Percentiles rank a stretch among this genome's conserved stretches.
Conservation (phyloP, 2,888 invertebrate genomes). For the Agonopterix alstromeriana region DNA sequence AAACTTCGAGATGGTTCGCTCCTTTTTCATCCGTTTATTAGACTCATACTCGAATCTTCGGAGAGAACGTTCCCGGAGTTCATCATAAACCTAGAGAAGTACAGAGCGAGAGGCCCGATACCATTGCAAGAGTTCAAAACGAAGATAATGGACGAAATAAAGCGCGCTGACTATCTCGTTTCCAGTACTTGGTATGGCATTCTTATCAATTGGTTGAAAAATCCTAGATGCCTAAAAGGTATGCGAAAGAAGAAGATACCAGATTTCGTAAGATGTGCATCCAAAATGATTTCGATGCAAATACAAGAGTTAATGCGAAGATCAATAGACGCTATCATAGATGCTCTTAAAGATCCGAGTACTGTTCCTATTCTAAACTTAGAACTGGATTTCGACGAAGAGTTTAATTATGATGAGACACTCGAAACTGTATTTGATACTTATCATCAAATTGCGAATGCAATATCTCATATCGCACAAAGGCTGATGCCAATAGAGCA, state of each 20-base stretch:
- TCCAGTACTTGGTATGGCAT: slow-evolving; percentile 64
- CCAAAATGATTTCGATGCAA: slow-evolving; percentile 72
- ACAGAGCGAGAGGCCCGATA: slow-evolving; percentile 56
- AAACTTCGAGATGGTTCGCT: slow-evolving; percentile 75
- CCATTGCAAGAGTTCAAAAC: slow-evolving; percentile 44
- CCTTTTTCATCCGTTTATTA: slow-evolving; percentile 79
- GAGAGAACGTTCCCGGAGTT: slow-evolving; percentile 66
- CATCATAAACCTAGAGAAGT: slow-evolving; percentile 72
- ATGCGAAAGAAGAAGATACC: slow-evolving; percentile 52
- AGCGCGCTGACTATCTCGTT: slow-evolving; percentile 56
- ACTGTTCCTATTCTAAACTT: slow-evolving; percentile 80
- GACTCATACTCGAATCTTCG: slow-evolving; percentile 74
- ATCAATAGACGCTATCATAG: slow-evolving; percentile 80
- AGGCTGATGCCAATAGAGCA: slow-evolving; percentile 78
- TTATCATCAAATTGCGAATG: slow-evolving; percentile 77
- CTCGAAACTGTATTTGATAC: slow-evolving; percentile 70
- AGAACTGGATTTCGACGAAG: slow-evolving; percentile 69
- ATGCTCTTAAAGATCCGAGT: slow-evolving; percentile 67
- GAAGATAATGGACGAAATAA: slow-evolving; percentile 54
- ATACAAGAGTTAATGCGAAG: slow-evolving; percentile 81
- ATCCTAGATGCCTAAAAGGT: slow-evolving; percentile 59
- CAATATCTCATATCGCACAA: slow-evolving; percentile 73
- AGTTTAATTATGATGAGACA: slow-evolving; percentile 78
- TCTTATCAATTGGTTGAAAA: slow-evolving; percentile 64
- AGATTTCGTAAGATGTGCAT: slow-evolving; percentile 57